Base-by-base conservation (phyloP, 2,113 vertebrate species). In the Heterocephalus glaber region DNA sequence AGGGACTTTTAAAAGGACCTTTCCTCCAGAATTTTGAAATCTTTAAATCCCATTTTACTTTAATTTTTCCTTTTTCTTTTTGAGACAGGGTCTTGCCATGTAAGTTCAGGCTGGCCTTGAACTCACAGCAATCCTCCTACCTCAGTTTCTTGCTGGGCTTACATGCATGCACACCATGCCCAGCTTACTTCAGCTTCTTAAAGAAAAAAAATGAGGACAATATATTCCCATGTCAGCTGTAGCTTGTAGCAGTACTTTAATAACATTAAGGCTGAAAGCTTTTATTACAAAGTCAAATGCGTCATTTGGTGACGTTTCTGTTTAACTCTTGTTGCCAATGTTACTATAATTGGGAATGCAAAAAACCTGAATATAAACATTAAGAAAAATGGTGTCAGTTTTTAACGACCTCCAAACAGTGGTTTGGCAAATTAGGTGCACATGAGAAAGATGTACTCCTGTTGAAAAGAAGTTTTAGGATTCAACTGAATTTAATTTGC, bases 291-390 rank as follows among this genome's bases (percentile, higher is more conserved):
- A 97, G 60, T 33, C 92, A 88, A 96, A 90, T 86, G 68, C 58
- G 47, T 98, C 93, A 81, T 61, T 90, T 56, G 70, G 30, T 93
- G 97, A 89, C 0, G 2, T 26, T 82, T 95, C 95, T 94, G 65
- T 85, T 89, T 95, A 92, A 60, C 49, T 66, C 92, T 81, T 89
- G 96, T 87, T 92, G 92, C 95, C 93, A 97, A 93, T 0, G 0
- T 93, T 96, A 97, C 87, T 96, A 24, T 85, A 88, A 97, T 74
- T 80, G 89, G 97, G 92, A 96, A 92, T 74, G 84, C 24, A 88
- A 86, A 96, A 41, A 68, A n/a, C 28, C 72, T 35, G 22, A 88
- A 79, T n/a, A 95, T 92, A 96, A 97, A 89, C 83, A 96, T 94
- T 85, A 93, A 88, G 90, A 95, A 93, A 96, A 91, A 93, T 26